Evolutionary conservation across 2,888 invertebrate genomes (phyloP).

Genomic region (Hyppa rectilinea): DNA sequence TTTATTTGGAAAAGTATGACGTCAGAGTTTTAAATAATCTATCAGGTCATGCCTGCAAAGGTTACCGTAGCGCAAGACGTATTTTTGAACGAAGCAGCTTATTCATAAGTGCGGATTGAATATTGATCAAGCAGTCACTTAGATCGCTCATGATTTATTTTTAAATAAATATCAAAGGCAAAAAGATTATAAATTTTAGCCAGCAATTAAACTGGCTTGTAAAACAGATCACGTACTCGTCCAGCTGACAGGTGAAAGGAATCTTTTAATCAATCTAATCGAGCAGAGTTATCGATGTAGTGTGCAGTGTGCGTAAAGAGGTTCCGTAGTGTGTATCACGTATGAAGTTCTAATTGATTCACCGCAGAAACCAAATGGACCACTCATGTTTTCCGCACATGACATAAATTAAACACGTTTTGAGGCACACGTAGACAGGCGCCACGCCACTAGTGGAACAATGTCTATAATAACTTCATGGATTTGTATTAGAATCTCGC

Average conservation of each 20-base stretch:
- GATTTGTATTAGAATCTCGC: too few relatives aligned
- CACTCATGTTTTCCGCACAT: slow-evolving; percentile 23
- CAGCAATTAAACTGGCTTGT: slow-evolving; percentile 40
- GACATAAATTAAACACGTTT: slow-evolving; percentile 1
- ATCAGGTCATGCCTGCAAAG: neutral
- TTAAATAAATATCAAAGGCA: slow-evolving; percentile 32
- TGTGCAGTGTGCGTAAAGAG: slow-evolving; percentile 42
- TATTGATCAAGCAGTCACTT: slow-evolving; percentile 19
- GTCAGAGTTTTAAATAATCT: neutral
- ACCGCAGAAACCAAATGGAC: slow-evolving; percentile 35
- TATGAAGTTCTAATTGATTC: slow-evolving; percentile 50
- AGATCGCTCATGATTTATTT: slow-evolving; percentile 16
- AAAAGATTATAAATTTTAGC: slow-evolving; percentile 34
- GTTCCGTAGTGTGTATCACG: slow-evolving; percentile 37
- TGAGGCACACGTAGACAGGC: too few relatives aligned
- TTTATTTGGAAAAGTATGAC: neutral
- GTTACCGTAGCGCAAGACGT: too few relatives aligned
- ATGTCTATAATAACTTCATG: too few relatives aligned
- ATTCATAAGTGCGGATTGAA: slow-evolving; percentile 22
- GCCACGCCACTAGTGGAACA: too few relatives aligned
- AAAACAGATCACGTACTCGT: slow-evolving; percentile 35
- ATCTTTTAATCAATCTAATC: slow-evolving; percentile 53
- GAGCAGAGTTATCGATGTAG: slow-evolving; percentile 31
- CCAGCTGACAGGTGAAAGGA: slow-evolving; percentile 55
- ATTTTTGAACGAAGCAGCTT: slow-evolving; percentile 14